phyloP scores from a whole-genome alignment of 2,888 invertebrate species.

The Punctoribates punctum region DNA sequence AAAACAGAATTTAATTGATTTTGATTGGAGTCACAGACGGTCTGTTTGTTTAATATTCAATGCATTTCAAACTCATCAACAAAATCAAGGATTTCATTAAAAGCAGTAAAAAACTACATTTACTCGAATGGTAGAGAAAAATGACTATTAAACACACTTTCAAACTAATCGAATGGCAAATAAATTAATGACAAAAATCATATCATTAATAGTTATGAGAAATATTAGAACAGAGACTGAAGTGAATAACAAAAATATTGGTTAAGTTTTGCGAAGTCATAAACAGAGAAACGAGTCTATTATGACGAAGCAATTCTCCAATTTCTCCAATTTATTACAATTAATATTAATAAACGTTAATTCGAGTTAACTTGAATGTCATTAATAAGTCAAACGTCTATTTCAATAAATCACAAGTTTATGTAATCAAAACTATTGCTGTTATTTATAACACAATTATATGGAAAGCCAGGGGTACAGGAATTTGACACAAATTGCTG shows the following conservation, averaged over 20 bases:
- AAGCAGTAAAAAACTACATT: conserved; percentile 4
- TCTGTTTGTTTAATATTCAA: conserved; percentile 5
- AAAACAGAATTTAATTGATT: too few species aligned
- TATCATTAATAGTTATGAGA: conserved; percentile 1
- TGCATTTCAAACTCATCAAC: conserved; percentile 14
- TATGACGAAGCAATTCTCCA: conserved; percentile 29
- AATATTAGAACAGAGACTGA: conserved; percentile 2
- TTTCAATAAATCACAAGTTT: not conserved
- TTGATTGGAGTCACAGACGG: not conserved
- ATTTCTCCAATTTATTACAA: not conserved
- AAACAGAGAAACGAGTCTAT: not conserved
- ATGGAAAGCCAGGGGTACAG: not conserved
- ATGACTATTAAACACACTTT: not conserved
- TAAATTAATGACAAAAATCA: conserved; percentile 18
- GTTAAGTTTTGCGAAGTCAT: conserved; percentile 14
- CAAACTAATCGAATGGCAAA: not conserved
- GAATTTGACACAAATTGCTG: conserved; percentile 19
- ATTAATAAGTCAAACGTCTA: not conserved
- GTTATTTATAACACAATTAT: not conserved
- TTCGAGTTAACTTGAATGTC: conserved; percentile 4
- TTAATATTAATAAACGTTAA: not conserved
- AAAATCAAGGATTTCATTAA: conserved; percentile 26
- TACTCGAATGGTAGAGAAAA: not conserved
- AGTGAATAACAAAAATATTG: not conserved
- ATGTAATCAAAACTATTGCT: not conserved